Evolutionary conservation across 2,888 invertebrate genomes (phyloP).

Genomic region (Neoitamus cyanurus): DNA sequence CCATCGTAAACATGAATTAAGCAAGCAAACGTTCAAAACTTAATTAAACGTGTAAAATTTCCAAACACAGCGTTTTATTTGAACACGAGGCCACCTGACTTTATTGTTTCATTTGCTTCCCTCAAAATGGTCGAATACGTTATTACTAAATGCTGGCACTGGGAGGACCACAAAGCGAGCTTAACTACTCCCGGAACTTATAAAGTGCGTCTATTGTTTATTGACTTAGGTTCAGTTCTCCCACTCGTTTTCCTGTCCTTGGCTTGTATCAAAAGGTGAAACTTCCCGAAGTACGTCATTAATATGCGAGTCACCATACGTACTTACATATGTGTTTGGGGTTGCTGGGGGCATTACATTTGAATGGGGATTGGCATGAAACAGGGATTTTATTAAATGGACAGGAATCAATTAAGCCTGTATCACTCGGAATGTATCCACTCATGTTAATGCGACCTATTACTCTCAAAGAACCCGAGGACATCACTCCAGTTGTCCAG

Average conservation of each 20-base stretch:
- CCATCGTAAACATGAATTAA: neutral
- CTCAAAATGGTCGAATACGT: neutral
- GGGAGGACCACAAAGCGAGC: neutral
- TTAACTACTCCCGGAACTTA: neutral
- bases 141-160: neutral
- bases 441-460: neutral
- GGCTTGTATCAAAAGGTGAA: neutral
- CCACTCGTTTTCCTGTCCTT: neutral
- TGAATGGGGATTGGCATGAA: neutral
- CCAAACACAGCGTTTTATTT: neutral
- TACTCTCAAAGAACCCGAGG: neutral
- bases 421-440: neutral
- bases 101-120: neutral
- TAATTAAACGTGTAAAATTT: neutral
- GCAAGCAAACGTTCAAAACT: neutral
- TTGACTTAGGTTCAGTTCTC: neutral
- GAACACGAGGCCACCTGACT: neutral
- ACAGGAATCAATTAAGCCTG: neutral
- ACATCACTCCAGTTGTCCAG: neutral
- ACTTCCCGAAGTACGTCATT: neutral
- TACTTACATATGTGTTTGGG: neutral
- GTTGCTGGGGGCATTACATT: neutral
- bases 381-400: neutral
- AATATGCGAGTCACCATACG: neutral
- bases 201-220: neutral